Evolutionary conservation across 2,113 vertebrate species (phyloP), one percentile per base, ranked within the genome.

Genomic region (Haliaeetus leucogaster): DNA sequence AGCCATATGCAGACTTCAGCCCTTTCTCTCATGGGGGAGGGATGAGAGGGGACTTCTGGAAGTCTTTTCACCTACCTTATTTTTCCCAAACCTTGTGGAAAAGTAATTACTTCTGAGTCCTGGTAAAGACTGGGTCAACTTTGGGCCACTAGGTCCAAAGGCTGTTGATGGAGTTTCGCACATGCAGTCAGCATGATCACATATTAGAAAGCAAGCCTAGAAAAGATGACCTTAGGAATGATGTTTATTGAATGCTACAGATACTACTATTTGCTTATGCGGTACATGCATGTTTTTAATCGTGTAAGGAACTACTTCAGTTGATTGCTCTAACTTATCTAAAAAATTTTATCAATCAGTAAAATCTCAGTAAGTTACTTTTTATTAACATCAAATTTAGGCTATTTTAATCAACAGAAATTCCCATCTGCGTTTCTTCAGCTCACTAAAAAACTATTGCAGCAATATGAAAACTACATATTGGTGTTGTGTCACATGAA

Each of bases 21-120:
- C 21, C 8, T 67, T 72, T 61, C n/a, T 38, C 23, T 62, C 1
- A 0, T 2, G 9, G 1, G 3, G 13, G 2, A 42, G 29, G 9
- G 22, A 50, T n/a, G 4, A 52, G 27, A 47, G 4, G 19, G 12
- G 7, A 9, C 11, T 50, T 71, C 53, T 30, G 19, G 15, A 14
- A 47, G 23, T 76, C 50, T 42, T 70, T 86, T 50, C 21, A 34
- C 21, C 13, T 32, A n/a, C 10, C 21, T 67, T 76, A 45, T 34
- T 77, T 66, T 79, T 82, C 42, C 53, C 70, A 13, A 59, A 58
- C 29, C 12, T 59, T 66, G 5, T 38, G 38, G 18, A 36, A 84
- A 34, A 38, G 16, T 42, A 45, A 25, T 56, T 82, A 47, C 13
- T 42, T 62, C 15, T 1, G 15, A 82, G 29, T 32, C 27, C 34